These are phyloP conservation scores for Hyperoplus lanceolatus DNA, from an alignment of 2,797 vertebrate genomes.

Conservation along the genomic window DNA sequence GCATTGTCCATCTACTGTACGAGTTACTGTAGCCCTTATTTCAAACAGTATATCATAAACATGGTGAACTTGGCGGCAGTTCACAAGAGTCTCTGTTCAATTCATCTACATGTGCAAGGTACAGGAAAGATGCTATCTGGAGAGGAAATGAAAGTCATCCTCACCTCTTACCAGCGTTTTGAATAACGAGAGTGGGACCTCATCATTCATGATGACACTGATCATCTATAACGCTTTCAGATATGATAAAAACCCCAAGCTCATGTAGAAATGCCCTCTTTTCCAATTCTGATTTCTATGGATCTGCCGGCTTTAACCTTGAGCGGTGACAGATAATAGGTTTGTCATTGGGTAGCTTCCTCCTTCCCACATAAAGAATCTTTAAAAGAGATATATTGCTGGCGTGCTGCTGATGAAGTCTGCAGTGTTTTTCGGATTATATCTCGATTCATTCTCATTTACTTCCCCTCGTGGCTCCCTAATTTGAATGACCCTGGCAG, in stretches of 20 bases:
- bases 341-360: constrained; percentile 83
- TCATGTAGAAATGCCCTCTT: constrained; percentile 77
- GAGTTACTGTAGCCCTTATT: neutral
- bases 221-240: constrained; percentile 86
- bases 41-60: constrained; percentile 16
- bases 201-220: constrained; percentile 89
- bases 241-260: constrained; percentile 81
- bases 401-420: constrained; percentile 78
- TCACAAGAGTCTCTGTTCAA: constrained; percentile 57
- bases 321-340: constrained; percentile 84
- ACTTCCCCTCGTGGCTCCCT: constrained; percentile 71
- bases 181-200: constrained; percentile 77
- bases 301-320: constrained; percentile 83
- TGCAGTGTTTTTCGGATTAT: constrained; percentile 79
- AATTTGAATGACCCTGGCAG: constrained; percentile 83
- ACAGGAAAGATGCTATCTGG: constrained; percentile 74
- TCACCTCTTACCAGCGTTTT: constrained; percentile 78
- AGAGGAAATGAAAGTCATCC: constrained; percentile 82
- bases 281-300: constrained; percentile 82
- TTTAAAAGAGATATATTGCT: constrained; percentile 85
- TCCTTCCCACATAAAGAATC: constrained; percentile 78
- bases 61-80: constrained; percentile 45
- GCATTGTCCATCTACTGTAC: constrained; percentile 1
- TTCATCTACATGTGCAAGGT: constrained; percentile 78
- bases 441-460: constrained; percentile 87